Evolutionary conservation across 2,113 vertebrate species (phyloP), one percentile per base, ranked within the genome.

Genomic region (Aleadryas rufinucha): DNA sequence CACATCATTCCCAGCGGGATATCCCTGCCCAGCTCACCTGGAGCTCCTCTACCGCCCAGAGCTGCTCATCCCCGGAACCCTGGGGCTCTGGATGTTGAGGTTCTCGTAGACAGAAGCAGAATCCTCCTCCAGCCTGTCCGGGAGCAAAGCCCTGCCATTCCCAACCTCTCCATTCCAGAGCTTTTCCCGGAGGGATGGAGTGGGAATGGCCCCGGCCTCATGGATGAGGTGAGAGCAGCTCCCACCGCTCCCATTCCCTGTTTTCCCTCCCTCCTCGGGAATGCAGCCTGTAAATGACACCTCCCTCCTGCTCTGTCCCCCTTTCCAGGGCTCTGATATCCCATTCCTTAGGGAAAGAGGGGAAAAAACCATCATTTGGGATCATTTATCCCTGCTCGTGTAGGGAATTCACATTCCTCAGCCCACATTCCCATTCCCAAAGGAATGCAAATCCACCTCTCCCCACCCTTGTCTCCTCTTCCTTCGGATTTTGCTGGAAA

Each of bases 31-130:
- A 23, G 47, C 87, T 70, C 82, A 61, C 42, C 56, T 41, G 52
- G 16, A 5, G 75, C 66, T 60, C 69, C 69, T 84, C 96, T 98
- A 99, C 98, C 98, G 98, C 93, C 98, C 98, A 13, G 98, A 96
- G 76, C 98, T 98, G 76, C 97, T 98, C 97, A 98, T 96, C 63
- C 98, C 98, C 35, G 98, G 94, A 31, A 96, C 97, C 96, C 98
- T 98, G 8, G 98, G 97, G 95, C 96, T 98, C 97, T 98, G 99
- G 93, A 99, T 98, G 96, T 98, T 98, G 15, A 99, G 97, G 97
- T 99, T 99, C 97, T 99, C 98, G 26, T 99, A 99, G 70, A 99
- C 98, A 22, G 98, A 97, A 17, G 98, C 96, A 6, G 98, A 96
- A 23, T 99, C 98, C 7, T 99, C 99, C 4, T 98, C 98, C 97